Conservation (phyloP, 2,797 vertebrate genomes). For the Cuculus canorus region DNA sequence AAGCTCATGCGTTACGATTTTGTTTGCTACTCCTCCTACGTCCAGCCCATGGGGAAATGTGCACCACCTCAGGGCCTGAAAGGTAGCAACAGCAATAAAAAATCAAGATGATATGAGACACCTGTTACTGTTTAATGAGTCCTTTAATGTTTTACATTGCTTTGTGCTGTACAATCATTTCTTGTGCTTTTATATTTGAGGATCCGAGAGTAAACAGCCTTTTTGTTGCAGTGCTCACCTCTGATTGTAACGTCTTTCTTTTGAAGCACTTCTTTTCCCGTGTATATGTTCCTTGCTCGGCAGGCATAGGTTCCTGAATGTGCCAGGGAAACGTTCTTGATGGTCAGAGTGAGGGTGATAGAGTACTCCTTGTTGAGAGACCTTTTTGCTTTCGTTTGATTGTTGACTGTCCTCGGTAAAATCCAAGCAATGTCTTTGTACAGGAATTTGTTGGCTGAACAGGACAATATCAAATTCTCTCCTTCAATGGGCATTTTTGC, state of each 20-base stretch:
- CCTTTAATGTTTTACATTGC: constrained; percentile 84
- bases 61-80: constrained; percentile 78
- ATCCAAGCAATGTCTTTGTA: constrained; percentile 89
- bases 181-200: constrained; percentile 83
- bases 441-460: constrained; percentile 89
- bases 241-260: constrained; percentile 87
- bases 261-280: constrained; percentile 83
- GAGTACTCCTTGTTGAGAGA: constrained; percentile 82
- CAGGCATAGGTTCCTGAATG: constrained; percentile 90
- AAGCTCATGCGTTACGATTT: constrained; percentile 60
- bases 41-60: constrained; percentile 78
- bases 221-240: constrained; percentile 88
- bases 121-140: constrained; percentile 81
- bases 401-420: constrained; percentile 74
- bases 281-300: constrained; percentile 84
- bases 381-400: constrained; percentile 76
- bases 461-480: constrained; percentile 87
- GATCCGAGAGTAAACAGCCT: constrained; percentile 85
- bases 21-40: constrained; percentile 74
- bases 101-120: constrained; percentile 82
- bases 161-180: constrained; percentile 84
- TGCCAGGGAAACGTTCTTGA: constrained; percentile 85
- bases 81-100: constrained; percentile 81
- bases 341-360: constrained; percentile 78
- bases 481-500: constrained; percentile 87